Base-by-base conservation (phyloP, 2,797 vertebrate species). In the Propithecus perrieri region DNA sequence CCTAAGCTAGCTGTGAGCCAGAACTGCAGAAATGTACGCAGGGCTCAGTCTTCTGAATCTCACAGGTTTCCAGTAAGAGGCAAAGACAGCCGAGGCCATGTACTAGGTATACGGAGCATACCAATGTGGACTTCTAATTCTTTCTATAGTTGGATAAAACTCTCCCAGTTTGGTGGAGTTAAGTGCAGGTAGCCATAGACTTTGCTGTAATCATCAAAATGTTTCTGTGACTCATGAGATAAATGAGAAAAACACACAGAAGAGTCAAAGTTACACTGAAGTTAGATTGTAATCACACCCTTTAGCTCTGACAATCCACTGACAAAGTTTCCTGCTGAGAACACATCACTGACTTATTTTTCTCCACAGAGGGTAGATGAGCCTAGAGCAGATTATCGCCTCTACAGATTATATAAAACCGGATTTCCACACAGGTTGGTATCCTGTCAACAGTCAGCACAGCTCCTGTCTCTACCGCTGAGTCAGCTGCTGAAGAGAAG, bases 201-300 rank as follows among this genome's bases (percentile, higher is more conserved):
- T 96, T 97, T 92, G 53, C 61, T 89, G 48, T 43, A 71, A 80
- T 97, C 96, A 97, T 89, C 94, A 97, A 96, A 96, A 97, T 74
- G 90, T 93, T 92, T 94, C 75, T 89, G 17, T 97, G 96, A 97
- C 91, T 96, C 96, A 96, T 0, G 15, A 90, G 85, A 97, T 79
- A 93, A 91, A 97, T 94, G 74, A 96, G 94, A 95, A 97, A 97
- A 95, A 95, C 83, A 95, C 88, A 96, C 79, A 91, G 85, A 94
- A 86, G 81, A 92, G 74, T 97, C 81, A 43, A 96, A 86, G 57
- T 91, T 85, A 94, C 74, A 46, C 41, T 91, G 86, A 95, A 78
- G 89, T 96, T 91, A 97, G 96, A 97, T 91, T 79, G 53, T 85
- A 96, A 96, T 96, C 97, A 97, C 48, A 92, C 50, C 59, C 83